Percentiles rank a stretch among this genome's conserved stretches.
phyloP scores from a whole-genome alignment of 2,113 vertebrate species.

The Zingel zingel region DNA sequence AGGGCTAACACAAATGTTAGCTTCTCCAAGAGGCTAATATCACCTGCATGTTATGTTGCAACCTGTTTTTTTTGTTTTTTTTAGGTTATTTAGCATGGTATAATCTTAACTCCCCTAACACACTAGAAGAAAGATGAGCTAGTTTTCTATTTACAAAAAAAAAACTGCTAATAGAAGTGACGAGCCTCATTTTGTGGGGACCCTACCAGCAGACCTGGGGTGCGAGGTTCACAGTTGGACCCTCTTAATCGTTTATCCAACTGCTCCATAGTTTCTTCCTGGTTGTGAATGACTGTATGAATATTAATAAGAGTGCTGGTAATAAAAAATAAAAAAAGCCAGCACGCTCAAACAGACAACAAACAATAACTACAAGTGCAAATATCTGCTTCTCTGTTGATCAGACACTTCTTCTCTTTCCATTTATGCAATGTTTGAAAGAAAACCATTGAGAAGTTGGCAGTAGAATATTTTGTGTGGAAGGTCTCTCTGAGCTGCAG shows the following conservation, averaged over 20 bases:
- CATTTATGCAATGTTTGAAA: constrained; percentile 21
- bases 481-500: constrained; percentile 45
- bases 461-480: constrained; percentile 38
- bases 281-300: constrained; percentile 6
- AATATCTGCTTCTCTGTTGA: constrained; percentile 33
- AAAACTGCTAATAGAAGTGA: not conserved
- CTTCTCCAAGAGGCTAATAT: not conserved
- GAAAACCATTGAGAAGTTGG: constrained; percentile 2
- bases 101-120: not conserved
- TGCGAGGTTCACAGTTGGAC: not conserved
- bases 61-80: not conserved
- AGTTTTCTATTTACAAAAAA: not conserved
- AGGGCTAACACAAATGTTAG: not conserved
- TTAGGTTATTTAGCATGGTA: not conserved
- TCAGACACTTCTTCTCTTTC: constrained; percentile 16
- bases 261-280: not conserved
- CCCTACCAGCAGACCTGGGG: not conserved
- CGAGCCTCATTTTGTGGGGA: not conserved
- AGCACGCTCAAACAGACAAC: constrained; percentile 9
- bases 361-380: constrained; percentile 27
- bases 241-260: constrained; percentile 14
- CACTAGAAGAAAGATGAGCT: not conserved
- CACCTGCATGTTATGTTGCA: not conserved
- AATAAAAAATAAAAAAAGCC: not conserved
- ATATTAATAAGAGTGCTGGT: not conserved